Evolutionary conservation across 2,797 vertebrate genomes (phyloP).

Genomic region (Squalus acanthias): DNA sequence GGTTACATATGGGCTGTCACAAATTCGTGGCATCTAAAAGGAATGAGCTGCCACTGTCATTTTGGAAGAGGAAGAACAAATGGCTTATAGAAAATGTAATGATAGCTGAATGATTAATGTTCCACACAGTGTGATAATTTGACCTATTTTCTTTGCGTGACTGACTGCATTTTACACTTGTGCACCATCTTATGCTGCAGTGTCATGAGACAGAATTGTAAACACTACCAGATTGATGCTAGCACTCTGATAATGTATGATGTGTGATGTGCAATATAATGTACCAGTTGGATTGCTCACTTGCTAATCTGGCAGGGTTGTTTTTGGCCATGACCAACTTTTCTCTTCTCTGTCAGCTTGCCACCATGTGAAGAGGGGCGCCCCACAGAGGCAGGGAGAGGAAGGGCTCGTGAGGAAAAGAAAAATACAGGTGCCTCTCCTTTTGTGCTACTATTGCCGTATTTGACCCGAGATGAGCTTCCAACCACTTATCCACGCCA

Average conservation of each 20-base stretch:
- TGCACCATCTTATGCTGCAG: neutral
- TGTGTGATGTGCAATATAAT: neutral
- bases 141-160: constrained; percentile 3
- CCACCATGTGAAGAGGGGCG: no score
- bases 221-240: neutral
- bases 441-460: neutral
- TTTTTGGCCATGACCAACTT: neutral
- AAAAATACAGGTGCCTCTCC: neutral
- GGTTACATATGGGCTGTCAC: neutral
- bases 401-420: neutral
- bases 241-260: neutral
- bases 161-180: neutral
- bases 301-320: neutral
- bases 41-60: neutral
- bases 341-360: neutral
- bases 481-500: no score
- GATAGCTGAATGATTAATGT: constrained; percentile 11
- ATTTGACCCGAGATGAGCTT: no score
- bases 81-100: neutral
- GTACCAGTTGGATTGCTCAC: neutral
- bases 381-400: neutral
- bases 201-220: neutral
- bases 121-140: constrained; percentile 10
- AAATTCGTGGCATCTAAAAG: constrained; percentile 18
- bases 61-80: neutral